A percentile compares a stretch with the other conserved stretches of the same genome.
phyloP scores from a whole-genome alignment of 2,888 invertebrate genomes.

The Mamestra brassicae region DNA sequence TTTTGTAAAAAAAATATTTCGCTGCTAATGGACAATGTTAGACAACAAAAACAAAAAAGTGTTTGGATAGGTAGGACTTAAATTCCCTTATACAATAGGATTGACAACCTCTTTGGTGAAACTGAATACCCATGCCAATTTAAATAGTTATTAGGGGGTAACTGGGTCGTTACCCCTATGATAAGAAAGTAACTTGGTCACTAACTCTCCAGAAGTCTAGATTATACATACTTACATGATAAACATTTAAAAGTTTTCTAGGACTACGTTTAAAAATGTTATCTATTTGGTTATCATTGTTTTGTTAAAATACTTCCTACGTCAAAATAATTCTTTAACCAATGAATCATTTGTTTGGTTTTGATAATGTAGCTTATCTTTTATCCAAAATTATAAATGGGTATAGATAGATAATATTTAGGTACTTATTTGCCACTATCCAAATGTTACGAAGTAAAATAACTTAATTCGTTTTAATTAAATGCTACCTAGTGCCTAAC shows the following conservation, averaged over 20 bases:
- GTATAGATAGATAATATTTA: background rate
- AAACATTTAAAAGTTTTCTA: too few relatives aligned
- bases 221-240: too few relatives aligned
- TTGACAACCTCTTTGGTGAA: too few relatives aligned
- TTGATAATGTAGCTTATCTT: conserved; percentile 39
- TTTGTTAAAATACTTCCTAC: background rate
- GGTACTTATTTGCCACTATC: too few relatives aligned
- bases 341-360: conserved; percentile 4
- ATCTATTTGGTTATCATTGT: background rate
- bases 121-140: too few relatives aligned
- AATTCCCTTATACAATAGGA: too few relatives aligned
- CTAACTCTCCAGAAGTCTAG: background rate
- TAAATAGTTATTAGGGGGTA: too few relatives aligned
- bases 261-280: too few relatives aligned
- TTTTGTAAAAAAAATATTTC: too few relatives aligned
- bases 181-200: background rate
- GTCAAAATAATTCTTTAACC: conserved; percentile 7
- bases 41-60: too few relatives aligned
- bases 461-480: background rate
- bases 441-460: background rate
- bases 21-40: too few relatives aligned
- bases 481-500: background rate
- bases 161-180: background rate
- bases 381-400: conserved; percentile 12
- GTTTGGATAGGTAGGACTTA: too few relatives aligned